phyloP scores from a whole-genome alignment of 23 tunicate genomes.

The Phallusia fumigata region DNA sequence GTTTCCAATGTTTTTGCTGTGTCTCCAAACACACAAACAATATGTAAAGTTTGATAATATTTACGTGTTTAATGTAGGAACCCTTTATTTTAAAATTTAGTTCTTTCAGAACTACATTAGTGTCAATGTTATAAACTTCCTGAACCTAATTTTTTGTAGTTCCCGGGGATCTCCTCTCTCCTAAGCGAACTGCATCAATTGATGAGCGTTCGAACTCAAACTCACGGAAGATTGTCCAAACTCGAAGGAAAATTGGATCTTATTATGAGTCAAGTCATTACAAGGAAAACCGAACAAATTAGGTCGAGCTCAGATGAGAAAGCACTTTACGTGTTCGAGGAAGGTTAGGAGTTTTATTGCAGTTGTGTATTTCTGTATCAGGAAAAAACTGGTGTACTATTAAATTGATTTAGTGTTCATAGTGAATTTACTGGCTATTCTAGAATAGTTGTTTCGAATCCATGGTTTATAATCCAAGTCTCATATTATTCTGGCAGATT shows the following conservation, averaged over 20 bases:
- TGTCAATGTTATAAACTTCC: background rate
- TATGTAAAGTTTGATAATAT: background rate
- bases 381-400: no score
- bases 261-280: conserved; percentile 47
- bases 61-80: background rate
- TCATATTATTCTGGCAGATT: no score
- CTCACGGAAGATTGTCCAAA: conserved; percentile 39
- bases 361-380: no score
- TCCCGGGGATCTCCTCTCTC: conserved; percentile 58
- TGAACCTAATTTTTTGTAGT: conserved; percentile 18
- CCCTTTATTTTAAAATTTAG: background rate
- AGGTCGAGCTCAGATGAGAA: conserved; percentile 19
- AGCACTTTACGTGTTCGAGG: conserved; percentile 59
- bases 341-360: conserved; percentile 34
- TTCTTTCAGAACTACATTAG: background rate
- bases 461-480: no score
- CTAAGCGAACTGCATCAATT: conserved; percentile 57
- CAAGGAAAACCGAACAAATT: conserved; percentile 19
- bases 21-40: background rate
- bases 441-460: no score
- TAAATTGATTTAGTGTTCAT: no score
- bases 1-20: no score
- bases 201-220: conserved; percentile 57
- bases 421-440: no score
- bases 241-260: conserved; percentile 81